A percentile compares a stretch with the other conserved stretches of the same genome.
Evolutionary conservation across 1,140 invertebrate genomes (phyloP).

Genomic region (Amphibalanus amphitrite): DNA sequence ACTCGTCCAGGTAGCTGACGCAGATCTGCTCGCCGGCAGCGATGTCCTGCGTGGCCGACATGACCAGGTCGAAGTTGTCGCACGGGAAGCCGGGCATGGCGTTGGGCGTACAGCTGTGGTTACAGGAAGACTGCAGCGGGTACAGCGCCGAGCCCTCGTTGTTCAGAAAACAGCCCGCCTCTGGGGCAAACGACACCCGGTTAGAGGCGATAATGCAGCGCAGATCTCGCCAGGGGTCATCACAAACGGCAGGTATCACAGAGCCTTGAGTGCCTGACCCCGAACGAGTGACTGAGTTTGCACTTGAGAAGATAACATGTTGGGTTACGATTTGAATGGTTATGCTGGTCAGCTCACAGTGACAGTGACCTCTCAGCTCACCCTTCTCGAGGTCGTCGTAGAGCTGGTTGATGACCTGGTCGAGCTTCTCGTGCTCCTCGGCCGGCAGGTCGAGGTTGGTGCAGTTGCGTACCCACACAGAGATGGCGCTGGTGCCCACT

Average conservation of each 20-base stretch:
- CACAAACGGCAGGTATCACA: too few relatives aligned
- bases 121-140: slow-evolving; percentile 61
- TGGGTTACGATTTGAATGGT: too few relatives aligned
- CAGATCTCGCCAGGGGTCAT: too few relatives aligned
- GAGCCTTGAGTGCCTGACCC: too few relatives aligned
- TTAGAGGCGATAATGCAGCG: too few relatives aligned
- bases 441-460: slow-evolving; percentile 43
- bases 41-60: slow-evolving; percentile 59
- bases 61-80: slow-evolving; percentile 56
- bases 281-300: too few relatives aligned
- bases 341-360: too few relatives aligned
- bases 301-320: too few relatives aligned
- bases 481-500: slow-evolving; percentile 73
- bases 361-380: too few relatives aligned
- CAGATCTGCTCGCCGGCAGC: slow-evolving; percentile 67
- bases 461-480: slow-evolving; percentile 64
- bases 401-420: slow-evolving; percentile 57
- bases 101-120: slow-evolving; percentile 85
- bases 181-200: too few relatives aligned
- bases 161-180: slow-evolving; percentile 71
- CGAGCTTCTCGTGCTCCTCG: slow-evolving; percentile 45
- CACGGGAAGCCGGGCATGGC: slow-evolving; percentile 66
- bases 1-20: slow-evolving; percentile 81
- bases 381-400: slow-evolving; percentile 70
- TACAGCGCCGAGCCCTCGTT: slow-evolving; percentile 87